Conservation (phyloP, 2,888 invertebrate species). For the Yponomeuta malinellus region DNA sequence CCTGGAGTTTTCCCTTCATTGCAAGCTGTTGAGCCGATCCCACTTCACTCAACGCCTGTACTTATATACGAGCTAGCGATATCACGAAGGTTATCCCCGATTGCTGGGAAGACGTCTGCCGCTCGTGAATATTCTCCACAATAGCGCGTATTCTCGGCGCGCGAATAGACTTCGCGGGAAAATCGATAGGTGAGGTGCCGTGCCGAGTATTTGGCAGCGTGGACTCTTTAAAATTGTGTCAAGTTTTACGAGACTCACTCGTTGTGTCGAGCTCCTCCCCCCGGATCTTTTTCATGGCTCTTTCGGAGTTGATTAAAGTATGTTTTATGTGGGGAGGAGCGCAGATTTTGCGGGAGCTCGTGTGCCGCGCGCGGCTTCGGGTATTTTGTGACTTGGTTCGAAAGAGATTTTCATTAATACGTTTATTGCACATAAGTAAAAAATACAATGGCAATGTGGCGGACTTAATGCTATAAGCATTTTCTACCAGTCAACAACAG, state of each 20-base stretch:
- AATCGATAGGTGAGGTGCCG: slow-evolving; percentile 49
- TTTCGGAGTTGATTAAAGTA: neutral
- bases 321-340: neutral
- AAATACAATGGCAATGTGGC: too few species aligned
- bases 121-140: slow-evolving; percentile 25
- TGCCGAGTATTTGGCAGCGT: slow-evolving; percentile 26
- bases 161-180: slow-evolving; percentile 53
- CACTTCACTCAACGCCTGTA: neutral
- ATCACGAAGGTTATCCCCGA: neutral
- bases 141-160: slow-evolving; percentile 45
- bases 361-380: neutral
- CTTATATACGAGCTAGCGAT: neutral
- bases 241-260: slow-evolving; percentile 18
- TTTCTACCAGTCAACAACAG: too few species aligned
- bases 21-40: slow-evolving; percentile 1
- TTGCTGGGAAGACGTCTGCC: neutral
- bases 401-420: neutral
- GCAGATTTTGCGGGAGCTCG: neutral
- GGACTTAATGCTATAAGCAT: too few species aligned
- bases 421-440: too few species aligned
- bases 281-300: slow-evolving; percentile 5
- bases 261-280: neutral
- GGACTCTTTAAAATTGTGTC: slow-evolving; percentile 18
- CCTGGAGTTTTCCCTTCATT: slow-evolving; percentile 1
- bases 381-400: neutral